A percentile compares a stretch with the other conserved stretches of the same genome.
phyloP scores from a whole-genome alignment of 2,888 invertebrate genomes.

The Rhamphomyia laevipes region DNA sequence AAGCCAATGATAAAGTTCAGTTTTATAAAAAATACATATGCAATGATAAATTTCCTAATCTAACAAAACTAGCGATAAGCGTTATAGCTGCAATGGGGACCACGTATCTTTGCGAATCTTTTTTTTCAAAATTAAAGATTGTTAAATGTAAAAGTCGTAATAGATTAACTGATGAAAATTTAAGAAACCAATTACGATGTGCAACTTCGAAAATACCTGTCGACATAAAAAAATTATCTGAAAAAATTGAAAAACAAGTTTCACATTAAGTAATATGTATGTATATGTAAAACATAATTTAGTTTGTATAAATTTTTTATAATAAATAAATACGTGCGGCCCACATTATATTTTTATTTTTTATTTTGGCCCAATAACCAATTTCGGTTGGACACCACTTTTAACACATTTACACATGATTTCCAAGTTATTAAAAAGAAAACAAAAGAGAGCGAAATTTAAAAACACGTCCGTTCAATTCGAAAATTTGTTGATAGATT shows the following conservation, averaged over 20 bases:
- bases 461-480: too few species aligned
- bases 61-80: neutral
- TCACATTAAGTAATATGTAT: neutral
- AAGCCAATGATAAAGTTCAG: slow-evolving; percentile 1
- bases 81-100: neutral
- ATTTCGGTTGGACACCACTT: neutral
- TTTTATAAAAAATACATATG: neutral
- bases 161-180: neutral
- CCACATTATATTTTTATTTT: neutral
- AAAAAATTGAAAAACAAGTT: neutral
- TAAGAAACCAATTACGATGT: neutral
- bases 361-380: neutral
- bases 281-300: neutral
- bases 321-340: neutral
- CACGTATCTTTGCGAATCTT: neutral
- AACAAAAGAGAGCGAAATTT: too few species aligned
- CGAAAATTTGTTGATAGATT: too few species aligned
- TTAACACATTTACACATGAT: too few species aligned
- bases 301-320: neutral
- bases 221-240: neutral
- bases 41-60: neutral
- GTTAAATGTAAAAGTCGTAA: neutral
- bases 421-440: too few species aligned
- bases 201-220: neutral
- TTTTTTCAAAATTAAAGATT: neutral